These are phyloP conservation scores for Melanostoma scalare DNA, from an alignment of 2,888 invertebrate genomes.

Conservation along the genomic window DNA sequence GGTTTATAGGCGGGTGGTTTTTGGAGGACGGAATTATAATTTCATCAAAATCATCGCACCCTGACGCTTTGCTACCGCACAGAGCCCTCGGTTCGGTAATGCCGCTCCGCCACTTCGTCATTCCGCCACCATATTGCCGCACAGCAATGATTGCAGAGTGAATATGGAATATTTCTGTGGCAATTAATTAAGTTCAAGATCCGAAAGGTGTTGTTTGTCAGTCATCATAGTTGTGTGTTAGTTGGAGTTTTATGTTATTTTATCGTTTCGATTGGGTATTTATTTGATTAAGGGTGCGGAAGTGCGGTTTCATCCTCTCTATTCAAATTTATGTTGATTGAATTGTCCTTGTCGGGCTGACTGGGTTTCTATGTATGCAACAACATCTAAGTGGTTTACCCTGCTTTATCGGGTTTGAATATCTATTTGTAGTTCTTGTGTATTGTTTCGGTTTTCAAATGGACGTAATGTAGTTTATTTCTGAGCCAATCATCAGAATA, in stretches of 20 bases:
- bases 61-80: slow-evolving; percentile 62
- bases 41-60: slow-evolving; percentile 72
- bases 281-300: slow-evolving; percentile 69
- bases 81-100: not conserved
- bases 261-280: slow-evolving; percentile 70
- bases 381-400: slow-evolving; percentile 1
- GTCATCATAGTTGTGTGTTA: slow-evolving; percentile 42
- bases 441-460: not conserved
- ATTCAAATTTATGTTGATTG: slow-evolving; percentile 70
- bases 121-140: slow-evolving; percentile 16
- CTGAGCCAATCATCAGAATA: too few species aligned
- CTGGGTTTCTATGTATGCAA: not conserved
- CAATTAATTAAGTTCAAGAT: slow-evolving; percentile 73
- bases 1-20: slow-evolving; percentile 7
- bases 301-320: slow-evolving; percentile 61
- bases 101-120: not conserved
- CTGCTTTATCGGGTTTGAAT: not conserved
- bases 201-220: slow-evolving; percentile 68
- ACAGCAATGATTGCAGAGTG: slow-evolving; percentile 22
- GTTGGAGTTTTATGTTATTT: slow-evolving; percentile 60
- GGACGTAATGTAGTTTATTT: not conserved
- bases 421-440: not conserved
- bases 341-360: slow-evolving; percentile 47
- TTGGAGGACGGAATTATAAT: slow-evolving; percentile 68
- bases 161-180: slow-evolving; percentile 60